phyloP scores from a whole-genome alignment of 37 sponge, comb jelly and placozoan genomes.

The Amphimedon queenslandica region DNA sequence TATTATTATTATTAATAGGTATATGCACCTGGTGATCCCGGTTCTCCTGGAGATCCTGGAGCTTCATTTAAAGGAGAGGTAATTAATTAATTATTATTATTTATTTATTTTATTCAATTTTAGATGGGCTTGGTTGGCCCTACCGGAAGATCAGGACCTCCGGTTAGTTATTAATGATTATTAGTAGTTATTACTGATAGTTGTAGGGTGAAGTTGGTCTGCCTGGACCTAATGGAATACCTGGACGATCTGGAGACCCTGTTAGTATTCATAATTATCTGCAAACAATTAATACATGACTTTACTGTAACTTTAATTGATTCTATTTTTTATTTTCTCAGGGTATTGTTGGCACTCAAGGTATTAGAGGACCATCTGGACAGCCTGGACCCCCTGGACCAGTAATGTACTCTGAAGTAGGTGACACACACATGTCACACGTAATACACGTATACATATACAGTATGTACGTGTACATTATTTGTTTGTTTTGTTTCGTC shows the following conservation, averaged over 20 bases:
- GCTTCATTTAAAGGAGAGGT: constrained; percentile 30
- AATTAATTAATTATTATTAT: not conserved
- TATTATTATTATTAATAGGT: not conserved
- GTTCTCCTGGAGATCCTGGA: constrained; percentile 15
- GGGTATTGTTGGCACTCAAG: constrained; percentile 37
- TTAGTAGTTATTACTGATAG: not conserved
- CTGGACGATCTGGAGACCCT: constrained; percentile 30
- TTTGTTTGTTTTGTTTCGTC: not conserved
- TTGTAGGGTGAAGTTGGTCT: constrained; percentile 28
- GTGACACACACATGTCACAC: too few species aligned
- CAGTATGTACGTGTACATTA: too few species aligned
- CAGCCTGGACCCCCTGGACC: constrained; percentile 46
- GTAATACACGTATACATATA: too few species aligned
- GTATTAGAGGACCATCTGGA: constrained; percentile 35
- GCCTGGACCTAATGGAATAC: constrained; percentile 25
- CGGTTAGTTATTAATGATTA: constrained; percentile 4
- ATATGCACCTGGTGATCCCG: not conserved
- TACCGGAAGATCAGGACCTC: constrained; percentile 5
- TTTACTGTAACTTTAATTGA: not conserved
- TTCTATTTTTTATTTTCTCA: too few species aligned
- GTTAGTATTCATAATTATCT: not conserved
- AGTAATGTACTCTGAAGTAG: constrained; percentile 37
- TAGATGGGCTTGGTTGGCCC: constrained; percentile 12
- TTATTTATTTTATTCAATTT: not conserved
- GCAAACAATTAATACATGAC: not conserved